Base-by-base conservation (phyloP, 2,888 invertebrate genomes). In the Drosophila austrosaltans region DNA sequence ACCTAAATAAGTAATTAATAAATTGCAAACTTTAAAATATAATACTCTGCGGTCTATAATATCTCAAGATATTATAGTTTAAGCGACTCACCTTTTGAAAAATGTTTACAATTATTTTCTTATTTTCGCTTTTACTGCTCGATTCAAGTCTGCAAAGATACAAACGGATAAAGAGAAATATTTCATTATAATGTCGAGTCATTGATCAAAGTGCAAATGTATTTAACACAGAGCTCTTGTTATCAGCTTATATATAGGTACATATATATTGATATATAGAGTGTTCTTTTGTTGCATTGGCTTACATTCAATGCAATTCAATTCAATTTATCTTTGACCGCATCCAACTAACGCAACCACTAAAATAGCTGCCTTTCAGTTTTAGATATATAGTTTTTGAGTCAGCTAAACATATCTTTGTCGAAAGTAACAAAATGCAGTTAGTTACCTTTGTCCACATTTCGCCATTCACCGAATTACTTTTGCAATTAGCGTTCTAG, bases 251-350 rank as follows among this genome's bases (percentile, higher is more conserved):
- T 54, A 62, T 66, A 48, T 28, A 16, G 32, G 28, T 28, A 28
- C 28, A 2, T 28, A 28, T 32, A 32, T 32, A 32, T 32, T 5
- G 4, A 32, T 4, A 8, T 36, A 36, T 36, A 36, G 1, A 8
- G 8, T 36, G 8, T 36, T 8, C 36, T 36, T 36, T 2, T 36
- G 36, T 1, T 36, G 20, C 40, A 44, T 30, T 48, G 30, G 57
- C 58, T 66, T 66, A 74, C 70, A 66, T 87, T 73, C 74, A 22
- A 22, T 39, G 75, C 76, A 77, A 76, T 77, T 76, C 81, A 73
- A 84, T 87, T 88, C 81, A 79, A 83, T 85, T 83, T 87, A 85
- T 85, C 84, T 85, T 87, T 83, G 88, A 88, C 83, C 79, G 20
- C 20, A 12, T 25, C 7, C n/a, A 16, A 16, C 16, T 16, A 16